Evolutionary conservation across 2,113 vertebrate genomes (phyloP).

Genomic region (Columbina picui): DNA sequence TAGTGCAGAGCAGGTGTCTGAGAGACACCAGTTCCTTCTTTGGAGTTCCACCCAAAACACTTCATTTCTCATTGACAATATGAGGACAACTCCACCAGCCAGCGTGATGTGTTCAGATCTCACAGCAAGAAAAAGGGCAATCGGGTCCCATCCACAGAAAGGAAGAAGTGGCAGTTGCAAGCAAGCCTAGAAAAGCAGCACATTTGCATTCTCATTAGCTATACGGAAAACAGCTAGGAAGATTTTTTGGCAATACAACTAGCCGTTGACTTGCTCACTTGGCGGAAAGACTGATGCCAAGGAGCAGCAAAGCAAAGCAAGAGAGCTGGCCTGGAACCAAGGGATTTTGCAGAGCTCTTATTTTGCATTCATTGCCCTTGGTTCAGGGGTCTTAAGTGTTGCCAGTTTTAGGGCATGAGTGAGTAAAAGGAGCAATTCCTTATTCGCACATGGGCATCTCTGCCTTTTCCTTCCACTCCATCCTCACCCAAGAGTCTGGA

Average conservation of each 20-base stretch:
- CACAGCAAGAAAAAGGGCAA: not conserved
- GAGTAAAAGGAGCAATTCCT: not conserved
- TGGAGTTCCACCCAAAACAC: not conserved
- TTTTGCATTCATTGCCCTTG: constrained; percentile 52
- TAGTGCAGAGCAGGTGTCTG: not conserved
- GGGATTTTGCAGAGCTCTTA: constrained; percentile 48
- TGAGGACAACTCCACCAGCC: not conserved
- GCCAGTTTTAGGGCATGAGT: not conserved
- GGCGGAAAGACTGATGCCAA: constrained; percentile 35
- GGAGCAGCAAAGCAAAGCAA: constrained; percentile 49
- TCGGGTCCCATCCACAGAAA: not conserved
- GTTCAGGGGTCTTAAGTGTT: constrained; percentile 5
- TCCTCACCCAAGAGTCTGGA: not conserved
- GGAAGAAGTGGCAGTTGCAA: not conserved
- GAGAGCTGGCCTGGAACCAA: constrained; percentile 50
- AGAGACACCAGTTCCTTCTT: not conserved
- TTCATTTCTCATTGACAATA: not conserved
- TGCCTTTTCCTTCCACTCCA: not conserved
- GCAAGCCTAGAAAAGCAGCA: not conserved
- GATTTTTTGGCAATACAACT: constrained; percentile 22
- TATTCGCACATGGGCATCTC: not conserved
- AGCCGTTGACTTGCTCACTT: constrained; percentile 50
- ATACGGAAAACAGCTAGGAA: not conserved
- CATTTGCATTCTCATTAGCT: constrained; percentile 43
- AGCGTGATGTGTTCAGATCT: not conserved